phyloP scores from a whole-genome alignment of 1,140 invertebrate genomes.

The Atopsyche davidsoni region DNA sequence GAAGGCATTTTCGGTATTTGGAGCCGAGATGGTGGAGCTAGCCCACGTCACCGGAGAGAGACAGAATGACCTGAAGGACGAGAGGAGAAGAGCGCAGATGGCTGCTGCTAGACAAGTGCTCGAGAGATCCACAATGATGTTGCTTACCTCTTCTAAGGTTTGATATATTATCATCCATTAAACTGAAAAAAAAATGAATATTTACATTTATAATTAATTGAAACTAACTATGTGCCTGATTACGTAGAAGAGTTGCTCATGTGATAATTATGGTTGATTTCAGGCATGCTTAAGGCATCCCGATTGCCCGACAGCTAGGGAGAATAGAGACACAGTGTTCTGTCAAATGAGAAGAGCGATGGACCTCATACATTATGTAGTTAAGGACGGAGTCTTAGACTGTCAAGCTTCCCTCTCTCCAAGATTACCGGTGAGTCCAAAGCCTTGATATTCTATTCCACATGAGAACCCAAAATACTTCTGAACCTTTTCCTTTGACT shows the following conservation, averaged over 20 bases:
- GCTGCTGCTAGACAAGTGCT: conserved; percentile 88
- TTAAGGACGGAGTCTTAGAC: conserved; percentile 84
- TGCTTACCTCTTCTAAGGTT: conserved; percentile 94
- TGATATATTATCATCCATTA: too few species aligned
- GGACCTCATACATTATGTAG: conserved; percentile 95
- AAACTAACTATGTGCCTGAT: neutral
- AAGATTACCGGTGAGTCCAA: conserved; percentile 40
- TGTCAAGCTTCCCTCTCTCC: conserved; percentile 34
- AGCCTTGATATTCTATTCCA: neutral
- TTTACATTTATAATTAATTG: conserved; percentile 4
- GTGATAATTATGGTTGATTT: conserved; percentile 20
- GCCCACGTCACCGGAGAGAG: conserved; percentile 83
- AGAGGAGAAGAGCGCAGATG: conserved; percentile 91
- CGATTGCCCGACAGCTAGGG: conserved; percentile 83
- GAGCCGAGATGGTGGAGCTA: conserved; percentile 96
- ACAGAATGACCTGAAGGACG: conserved; percentile 89
- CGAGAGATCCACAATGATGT: conserved; percentile 96
- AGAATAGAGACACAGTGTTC: conserved; percentile 95
- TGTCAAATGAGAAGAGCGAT: conserved; percentile 95
- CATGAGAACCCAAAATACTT: neutral
- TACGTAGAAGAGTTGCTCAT: neutral
- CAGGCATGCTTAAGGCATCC: conserved; percentile 89
- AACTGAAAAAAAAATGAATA: conserved; percentile 2
- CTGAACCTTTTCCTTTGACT: neutral
- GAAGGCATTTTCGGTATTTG: conserved; percentile 97